phyloP scores from a whole-genome alignment of 2,888 invertebrate genomes.

The Lithosia quadra region DNA sequence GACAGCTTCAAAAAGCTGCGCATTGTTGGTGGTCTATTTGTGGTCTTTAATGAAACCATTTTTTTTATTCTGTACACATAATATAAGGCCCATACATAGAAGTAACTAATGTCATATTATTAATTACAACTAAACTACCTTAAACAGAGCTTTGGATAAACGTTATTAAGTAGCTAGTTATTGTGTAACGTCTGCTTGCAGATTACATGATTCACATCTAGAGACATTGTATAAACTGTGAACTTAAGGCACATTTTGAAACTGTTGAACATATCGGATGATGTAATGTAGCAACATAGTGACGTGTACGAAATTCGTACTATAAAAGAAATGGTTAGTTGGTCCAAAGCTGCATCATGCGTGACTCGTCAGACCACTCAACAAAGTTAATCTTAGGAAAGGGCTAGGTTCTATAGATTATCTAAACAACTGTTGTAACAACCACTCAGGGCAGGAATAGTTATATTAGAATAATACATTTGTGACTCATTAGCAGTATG shows the following conservation, averaged over 20 bases:
- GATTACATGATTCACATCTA: constrained; percentile 38
- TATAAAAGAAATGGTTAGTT: not conserved
- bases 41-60: too few species aligned
- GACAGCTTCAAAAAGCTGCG: too few species aligned
- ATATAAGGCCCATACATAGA: too few species aligned
- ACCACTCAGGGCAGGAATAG: not conserved
- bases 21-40: too few species aligned
- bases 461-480: too few species aligned
- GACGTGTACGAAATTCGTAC: not conserved
- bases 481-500: too few species aligned
- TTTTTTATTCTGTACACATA: too few species aligned
- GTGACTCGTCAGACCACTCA: not conserved
- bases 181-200: constrained; percentile 45
- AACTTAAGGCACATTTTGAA: constrained; percentile 7
- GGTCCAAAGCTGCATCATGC: not conserved
- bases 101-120: not conserved
- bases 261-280: not conserved
- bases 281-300: not conserved
- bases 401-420: not conserved
- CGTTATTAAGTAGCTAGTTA: constrained; percentile 21
- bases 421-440: too few species aligned
- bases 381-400: not conserved
- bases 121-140: not conserved
- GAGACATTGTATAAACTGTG: constrained; percentile 14
- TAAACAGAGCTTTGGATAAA: constrained; percentile 11